Percentiles rank a stretch among this genome's conserved stretches.
phyloP scores from a whole-genome alignment of 1,140 invertebrate species.

The Andrena cerasifolii region DNA sequence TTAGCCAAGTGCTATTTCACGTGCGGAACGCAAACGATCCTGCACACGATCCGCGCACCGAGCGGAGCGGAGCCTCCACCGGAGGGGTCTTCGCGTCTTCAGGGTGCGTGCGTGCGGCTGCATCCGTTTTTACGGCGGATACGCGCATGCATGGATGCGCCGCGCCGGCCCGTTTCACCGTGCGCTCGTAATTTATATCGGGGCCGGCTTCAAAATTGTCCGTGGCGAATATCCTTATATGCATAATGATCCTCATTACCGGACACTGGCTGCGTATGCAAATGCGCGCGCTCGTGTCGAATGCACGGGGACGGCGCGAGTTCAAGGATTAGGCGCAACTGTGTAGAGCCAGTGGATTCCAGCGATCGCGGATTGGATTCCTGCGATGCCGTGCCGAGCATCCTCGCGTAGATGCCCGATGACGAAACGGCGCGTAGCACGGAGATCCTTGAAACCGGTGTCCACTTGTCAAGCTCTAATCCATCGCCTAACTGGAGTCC shows the following conservation, averaged over 20 bases:
- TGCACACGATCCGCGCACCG: constrained; percentile 32
- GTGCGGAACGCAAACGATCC: constrained; percentile 50
- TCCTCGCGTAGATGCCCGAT: no score
- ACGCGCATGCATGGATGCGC: constrained; percentile 41
- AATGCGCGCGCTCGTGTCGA: not conserved
- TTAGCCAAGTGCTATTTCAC: constrained; percentile 52
- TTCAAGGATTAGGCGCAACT: not conserved
- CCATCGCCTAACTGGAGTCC: no score
- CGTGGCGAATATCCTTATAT: constrained; percentile 50
- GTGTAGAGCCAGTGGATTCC: not conserved
- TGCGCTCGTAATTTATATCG: constrained; percentile 58
- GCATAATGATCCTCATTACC: constrained; percentile 57
- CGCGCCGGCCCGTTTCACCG: constrained; percentile 23
- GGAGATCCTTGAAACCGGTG: no score
- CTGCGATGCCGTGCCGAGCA: no score
- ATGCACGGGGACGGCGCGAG: not conserved
- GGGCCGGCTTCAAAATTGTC: constrained; percentile 50
- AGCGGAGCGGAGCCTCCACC: constrained; percentile 8
- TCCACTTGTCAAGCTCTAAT: constrained; percentile 7
- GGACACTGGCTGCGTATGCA: constrained; percentile 13
- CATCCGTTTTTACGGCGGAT: constrained; percentile 37
- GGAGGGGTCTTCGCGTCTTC: not conserved
- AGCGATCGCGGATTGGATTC: no score
- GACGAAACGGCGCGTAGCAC: no score
- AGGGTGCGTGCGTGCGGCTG: constrained; percentile 14